Evolutionary conservation across 2,888 invertebrate genomes (phyloP).

Genomic region (Eucera pruinosa): DNA sequence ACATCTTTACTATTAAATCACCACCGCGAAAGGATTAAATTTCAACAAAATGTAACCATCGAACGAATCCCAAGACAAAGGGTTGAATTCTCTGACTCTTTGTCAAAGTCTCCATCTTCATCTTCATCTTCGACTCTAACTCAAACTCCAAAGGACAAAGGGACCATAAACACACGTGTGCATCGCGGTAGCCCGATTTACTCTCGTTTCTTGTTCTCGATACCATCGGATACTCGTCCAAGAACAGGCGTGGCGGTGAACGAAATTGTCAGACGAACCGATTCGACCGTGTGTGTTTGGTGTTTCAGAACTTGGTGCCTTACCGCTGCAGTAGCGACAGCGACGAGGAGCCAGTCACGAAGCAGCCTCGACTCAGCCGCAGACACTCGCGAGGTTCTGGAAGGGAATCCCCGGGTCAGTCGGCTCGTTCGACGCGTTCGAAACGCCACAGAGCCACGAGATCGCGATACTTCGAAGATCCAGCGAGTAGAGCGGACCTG

Average conservation of each 20-base stretch:
- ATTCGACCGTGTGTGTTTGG: slow-evolving; percentile 52
- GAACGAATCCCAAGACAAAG: not conserved
- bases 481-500: slow-evolving; percentile 64
- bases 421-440: slow-evolving; percentile 61
- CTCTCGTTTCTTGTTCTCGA: too few species aligned
- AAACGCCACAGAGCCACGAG: slow-evolving; percentile 51
- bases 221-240: slow-evolving; percentile 12
- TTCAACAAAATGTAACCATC: too few species aligned
- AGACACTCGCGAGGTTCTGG: slow-evolving; percentile 70
- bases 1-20: too few species aligned
- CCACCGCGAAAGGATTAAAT: too few species aligned
- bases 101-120: too few species aligned
- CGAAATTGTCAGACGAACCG: slow-evolving; percentile 43
- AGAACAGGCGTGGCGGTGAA: slow-evolving; percentile 14
- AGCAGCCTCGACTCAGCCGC: slow-evolving; percentile 88
- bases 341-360: slow-evolving; percentile 91
- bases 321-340: slow-evolving; percentile 87
- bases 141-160: not conserved
- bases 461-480: slow-evolving; percentile 60
- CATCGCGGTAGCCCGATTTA: not conserved
- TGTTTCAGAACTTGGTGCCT: slow-evolving; percentile 86
- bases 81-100: not conserved
- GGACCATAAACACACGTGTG: not conserved
- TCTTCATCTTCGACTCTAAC: too few species aligned
- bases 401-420: slow-evolving; percentile 68